Evolutionary conservation across 2,113 vertebrate species (phyloP).

Genomic region (Hippocampus comes): DNA sequence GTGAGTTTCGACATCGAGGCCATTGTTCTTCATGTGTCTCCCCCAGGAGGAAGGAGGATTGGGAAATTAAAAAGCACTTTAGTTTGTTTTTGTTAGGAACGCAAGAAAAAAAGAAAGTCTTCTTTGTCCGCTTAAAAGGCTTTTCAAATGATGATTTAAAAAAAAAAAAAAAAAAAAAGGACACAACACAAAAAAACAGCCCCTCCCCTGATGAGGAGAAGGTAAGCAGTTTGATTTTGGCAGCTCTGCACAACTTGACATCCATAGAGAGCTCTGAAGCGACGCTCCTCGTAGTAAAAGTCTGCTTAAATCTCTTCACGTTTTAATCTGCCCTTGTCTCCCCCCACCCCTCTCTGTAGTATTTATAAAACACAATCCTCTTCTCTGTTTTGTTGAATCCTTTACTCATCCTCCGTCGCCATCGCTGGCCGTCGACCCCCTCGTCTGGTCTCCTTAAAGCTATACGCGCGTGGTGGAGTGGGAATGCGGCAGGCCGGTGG

Average conservation of each 20-base stretch:
- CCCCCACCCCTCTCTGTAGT: conserved; percentile 52
- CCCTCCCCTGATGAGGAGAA: conserved; percentile 50
- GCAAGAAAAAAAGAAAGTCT: conserved; percentile 67
- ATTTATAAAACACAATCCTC: conserved; percentile 76
- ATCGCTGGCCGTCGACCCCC: conserved; percentile 20
- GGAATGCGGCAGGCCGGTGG: conserved; percentile 95
- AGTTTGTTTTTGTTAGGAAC: conserved; percentile 72
- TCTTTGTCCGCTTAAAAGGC: conserved; percentile 76
- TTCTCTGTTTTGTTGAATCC: conserved; percentile 43
- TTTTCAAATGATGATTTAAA: conserved; percentile 74
- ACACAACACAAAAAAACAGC: conserved; percentile 69
- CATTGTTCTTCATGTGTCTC: conserved; percentile 70
- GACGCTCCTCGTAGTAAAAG: conserved; percentile 69
- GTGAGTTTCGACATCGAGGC: conserved; percentile 66
- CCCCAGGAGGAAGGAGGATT: conserved; percentile 58
- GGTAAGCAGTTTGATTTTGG: conserved; percentile 77
- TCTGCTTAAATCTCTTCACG: conserved; percentile 67
- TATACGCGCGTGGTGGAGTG: conserved; percentile 99
- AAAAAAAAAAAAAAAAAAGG: conserved; percentile 42
- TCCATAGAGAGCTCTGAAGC: conserved; percentile 69
- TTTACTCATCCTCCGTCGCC: conserved; percentile 34
- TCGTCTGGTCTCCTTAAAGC: conserved; percentile 74
- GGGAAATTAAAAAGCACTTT: conserved; percentile 81
- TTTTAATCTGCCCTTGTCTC: conserved; percentile 60
- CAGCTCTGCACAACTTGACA: conserved; percentile 78